Conservation (phyloP, 35 echinoderm and acorn worm species). For the Hemicentrotus pulcherrimus region DNA sequence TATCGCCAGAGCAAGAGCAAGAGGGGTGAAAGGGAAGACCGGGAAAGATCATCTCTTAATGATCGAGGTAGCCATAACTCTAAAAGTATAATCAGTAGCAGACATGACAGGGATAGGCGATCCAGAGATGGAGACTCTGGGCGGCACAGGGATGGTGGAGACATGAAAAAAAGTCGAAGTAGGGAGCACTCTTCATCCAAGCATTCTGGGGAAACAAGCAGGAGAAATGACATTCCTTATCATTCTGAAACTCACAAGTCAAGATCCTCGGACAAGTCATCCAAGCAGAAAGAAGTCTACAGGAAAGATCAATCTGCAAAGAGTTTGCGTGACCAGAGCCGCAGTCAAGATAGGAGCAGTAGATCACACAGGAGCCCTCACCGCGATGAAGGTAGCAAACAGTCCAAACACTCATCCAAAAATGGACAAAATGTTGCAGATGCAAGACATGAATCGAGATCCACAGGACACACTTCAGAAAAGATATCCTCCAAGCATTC, state of each 20-base stretch:
- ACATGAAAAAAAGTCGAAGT: background rate
- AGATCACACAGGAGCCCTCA: slow-evolving; percentile 25
- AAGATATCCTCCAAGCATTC: slow-evolving; percentile 22
- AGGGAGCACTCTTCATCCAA: slow-evolving; percentile 27
- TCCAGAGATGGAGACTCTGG: slow-evolving; percentile 8
- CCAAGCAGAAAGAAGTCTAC: background rate
- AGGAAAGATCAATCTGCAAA: slow-evolving; percentile 17
- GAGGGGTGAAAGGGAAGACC: background rate
- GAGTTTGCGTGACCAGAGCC: background rate
- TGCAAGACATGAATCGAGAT: slow-evolving; percentile 1
- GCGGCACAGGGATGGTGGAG: background rate
- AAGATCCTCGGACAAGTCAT: background rate
- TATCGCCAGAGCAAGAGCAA: background rate
- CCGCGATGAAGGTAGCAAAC: background rate
- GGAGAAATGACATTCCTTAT: background rate
- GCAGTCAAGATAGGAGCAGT: slow-evolving; percentile 43
- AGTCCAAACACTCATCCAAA: slow-evolving; percentile 41
- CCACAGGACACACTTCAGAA: slow-evolving; percentile 9
- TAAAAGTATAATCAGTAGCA: background rate
- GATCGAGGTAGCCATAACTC: background rate
- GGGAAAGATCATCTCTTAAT: background rate
- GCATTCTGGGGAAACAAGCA: slow-evolving; percentile 10
- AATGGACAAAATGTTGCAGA: background rate
- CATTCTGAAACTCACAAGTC: slow-evolving; percentile 4
- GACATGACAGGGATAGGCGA: slow-evolving; percentile 14